Evolutionary conservation across 2,888 invertebrate genomes (phyloP).

Genomic region (Tetrapedia diversipes): DNA sequence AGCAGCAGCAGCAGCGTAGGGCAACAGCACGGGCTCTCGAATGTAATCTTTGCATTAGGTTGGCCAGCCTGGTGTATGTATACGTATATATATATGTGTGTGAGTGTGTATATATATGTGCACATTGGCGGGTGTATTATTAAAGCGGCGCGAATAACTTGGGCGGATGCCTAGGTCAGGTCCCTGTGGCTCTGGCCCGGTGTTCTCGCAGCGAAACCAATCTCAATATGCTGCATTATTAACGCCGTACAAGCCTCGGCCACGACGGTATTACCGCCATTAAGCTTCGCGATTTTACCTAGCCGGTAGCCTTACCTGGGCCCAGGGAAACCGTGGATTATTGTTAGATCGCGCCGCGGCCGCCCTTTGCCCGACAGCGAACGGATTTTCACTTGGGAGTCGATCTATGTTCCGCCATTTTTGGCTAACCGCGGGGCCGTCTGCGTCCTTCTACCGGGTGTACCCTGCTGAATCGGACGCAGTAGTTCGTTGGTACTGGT

Average conservation of each 20-base stretch:
- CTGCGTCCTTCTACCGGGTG: no score
- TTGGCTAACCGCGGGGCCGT: background rate
- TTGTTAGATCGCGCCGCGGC: slow-evolving; percentile 42
- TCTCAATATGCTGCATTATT: slow-evolving; percentile 80
- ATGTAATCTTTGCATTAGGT: slow-evolving; percentile 58
- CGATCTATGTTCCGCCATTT: background rate
- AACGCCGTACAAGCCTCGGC: slow-evolving; percentile 73
- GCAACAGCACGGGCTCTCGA: slow-evolving; percentile 2
- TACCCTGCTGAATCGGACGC: no score
- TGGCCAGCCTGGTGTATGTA: slow-evolving; percentile 22
- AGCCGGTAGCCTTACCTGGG: slow-evolving; percentile 12
- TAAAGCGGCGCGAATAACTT: slow-evolving; percentile 71
- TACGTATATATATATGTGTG: no score
- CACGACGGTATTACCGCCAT: slow-evolving; percentile 74
- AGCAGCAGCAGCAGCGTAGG: no score
- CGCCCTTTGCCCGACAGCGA: background rate
- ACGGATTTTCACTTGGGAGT: slow-evolving; percentile 43
- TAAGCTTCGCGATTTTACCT: slow-evolving; percentile 74
- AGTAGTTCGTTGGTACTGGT: no score
- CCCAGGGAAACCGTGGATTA: slow-evolving; percentile 54
- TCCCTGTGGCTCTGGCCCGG: slow-evolving; percentile 72
- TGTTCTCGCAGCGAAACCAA: slow-evolving; percentile 74
- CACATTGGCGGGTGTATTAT: slow-evolving; percentile 70
- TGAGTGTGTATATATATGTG: no score
- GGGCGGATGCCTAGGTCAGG: slow-evolving; percentile 75